Conservation (phyloP, 2,888 invertebrate genomes). For the Timandra comae region DNA sequence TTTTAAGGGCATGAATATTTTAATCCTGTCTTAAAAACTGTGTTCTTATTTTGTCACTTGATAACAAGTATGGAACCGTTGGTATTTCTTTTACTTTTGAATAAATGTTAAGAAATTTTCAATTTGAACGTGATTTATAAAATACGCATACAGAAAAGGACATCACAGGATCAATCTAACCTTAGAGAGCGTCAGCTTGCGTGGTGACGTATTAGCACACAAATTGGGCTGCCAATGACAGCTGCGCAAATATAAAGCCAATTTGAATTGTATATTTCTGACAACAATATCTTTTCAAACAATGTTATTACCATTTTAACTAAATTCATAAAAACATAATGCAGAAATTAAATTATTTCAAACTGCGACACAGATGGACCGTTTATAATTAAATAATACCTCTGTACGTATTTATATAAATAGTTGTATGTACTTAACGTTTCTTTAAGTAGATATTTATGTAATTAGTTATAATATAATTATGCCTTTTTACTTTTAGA, state of each 20-base stretch:
- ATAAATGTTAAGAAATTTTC: not conserved
- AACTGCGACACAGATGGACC: too few species aligned
- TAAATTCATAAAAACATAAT: too few species aligned
- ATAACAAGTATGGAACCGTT: conserved; percentile 7
- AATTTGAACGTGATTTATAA: not conserved
- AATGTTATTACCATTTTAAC: not conserved
- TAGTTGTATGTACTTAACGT: too few species aligned
- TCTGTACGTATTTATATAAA: too few species aligned
- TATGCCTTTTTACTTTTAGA: too few species aligned
- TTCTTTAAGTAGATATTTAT: too few species aligned
- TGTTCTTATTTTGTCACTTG: not conserved
- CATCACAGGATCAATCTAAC: conserved; percentile 21
- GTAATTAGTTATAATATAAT: too few species aligned
- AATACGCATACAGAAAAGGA: conserved; percentile 3
- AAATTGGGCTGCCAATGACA: conserved; percentile 31
- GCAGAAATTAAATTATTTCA: too few species aligned
- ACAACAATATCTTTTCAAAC: conserved; percentile 6
- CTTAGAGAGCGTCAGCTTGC: conserved; percentile 12
- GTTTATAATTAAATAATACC: too few species aligned
- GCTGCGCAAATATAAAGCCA: conserved; percentile 29
- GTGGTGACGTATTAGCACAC: conserved; percentile 29
- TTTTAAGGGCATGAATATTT: conserved; percentile 12
- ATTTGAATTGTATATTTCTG: conserved; percentile 21
- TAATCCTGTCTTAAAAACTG: too few species aligned
- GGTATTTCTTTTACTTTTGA: not conserved